These are phyloP conservation scores for Leucoma salicis DNA, from an alignment of 2,888 invertebrate genomes.

Conservation along the genomic window DNA sequence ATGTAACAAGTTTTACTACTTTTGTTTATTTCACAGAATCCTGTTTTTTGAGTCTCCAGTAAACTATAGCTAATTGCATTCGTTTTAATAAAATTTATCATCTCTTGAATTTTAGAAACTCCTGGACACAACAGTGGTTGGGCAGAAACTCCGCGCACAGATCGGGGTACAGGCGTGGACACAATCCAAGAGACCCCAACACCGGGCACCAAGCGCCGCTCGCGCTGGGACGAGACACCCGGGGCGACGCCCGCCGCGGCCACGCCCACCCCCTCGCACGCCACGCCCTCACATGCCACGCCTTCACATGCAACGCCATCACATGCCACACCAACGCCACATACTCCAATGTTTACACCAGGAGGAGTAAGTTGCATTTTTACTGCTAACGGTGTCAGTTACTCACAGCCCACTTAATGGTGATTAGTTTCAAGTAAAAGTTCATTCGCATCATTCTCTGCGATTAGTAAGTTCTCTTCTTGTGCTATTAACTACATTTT, in stretches of 20 bases:
- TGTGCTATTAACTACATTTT: no score
- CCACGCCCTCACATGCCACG: constrained; percentile 88
- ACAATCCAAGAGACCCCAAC: constrained; percentile 96
- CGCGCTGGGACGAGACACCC: constrained; percentile 99
- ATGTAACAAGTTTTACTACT: no score
- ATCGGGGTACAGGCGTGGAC: constrained; percentile 89
- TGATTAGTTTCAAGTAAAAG: no score
- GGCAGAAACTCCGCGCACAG: constrained; percentile 99
- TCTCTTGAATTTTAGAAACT: no score
- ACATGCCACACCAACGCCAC: constrained; percentile 84
- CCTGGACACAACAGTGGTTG: constrained; percentile 98
- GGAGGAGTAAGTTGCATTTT: constrained; percentile 85
- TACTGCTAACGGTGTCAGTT: no score
- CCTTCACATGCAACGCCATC: constrained; percentile 89
- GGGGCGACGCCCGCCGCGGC: constrained; percentile 89
- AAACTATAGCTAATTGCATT: no score
- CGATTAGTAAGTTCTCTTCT: no score
- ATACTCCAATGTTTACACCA: constrained; percentile 88
- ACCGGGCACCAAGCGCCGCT: constrained; percentile 96
- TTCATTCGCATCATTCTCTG: no score
- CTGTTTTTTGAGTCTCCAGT: no score
- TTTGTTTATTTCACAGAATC: no score
- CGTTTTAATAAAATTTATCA: no score
- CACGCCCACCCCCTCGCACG: constrained; percentile 87
- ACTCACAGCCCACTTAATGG: no score